Evolutionary conservation across 2,888 invertebrate species (phyloP).

Genomic region (Prenolepis imparis): DNA sequence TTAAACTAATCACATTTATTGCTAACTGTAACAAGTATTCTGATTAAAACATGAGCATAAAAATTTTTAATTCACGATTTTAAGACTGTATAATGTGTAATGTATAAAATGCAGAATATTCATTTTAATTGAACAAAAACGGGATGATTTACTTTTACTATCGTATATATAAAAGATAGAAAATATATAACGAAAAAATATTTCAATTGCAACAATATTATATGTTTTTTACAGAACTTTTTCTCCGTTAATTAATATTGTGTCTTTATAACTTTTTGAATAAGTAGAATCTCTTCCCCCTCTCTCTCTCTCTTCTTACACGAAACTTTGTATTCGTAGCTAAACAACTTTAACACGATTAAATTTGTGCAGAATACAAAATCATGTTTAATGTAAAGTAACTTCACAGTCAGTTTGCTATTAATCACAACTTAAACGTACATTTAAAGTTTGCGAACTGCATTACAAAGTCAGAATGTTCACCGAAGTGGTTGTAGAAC

Average conservation of each 20-base stretch:
- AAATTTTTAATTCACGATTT: neutral
- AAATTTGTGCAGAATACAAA: neutral
- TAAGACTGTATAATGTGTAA: neutral
- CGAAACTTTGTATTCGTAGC: neutral
- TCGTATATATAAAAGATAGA: neutral
- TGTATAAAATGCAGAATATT: neutral
- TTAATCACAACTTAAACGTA: constrained; percentile 26
- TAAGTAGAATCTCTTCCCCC: neutral
- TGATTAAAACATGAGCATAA: neutral
- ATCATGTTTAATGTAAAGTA: constrained; percentile 7
- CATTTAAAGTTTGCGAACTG: constrained; percentile 4
- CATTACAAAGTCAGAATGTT: constrained; percentile 17
- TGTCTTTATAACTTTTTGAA: neutral
- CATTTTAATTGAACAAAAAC: neutral
- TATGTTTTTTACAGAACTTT: no score
- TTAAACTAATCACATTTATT: neutral
- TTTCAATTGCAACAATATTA: neutral
- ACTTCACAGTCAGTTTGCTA: neutral
- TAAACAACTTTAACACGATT: constrained; percentile 9
- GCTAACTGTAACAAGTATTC: neutral
- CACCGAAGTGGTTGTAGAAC: neutral
- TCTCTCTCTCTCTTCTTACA: neutral
- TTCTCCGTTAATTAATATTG: neutral
- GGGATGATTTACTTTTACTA: neutral
- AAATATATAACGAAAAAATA: neutral